These are phyloP conservation scores for Bombus sylvicola DNA, from an alignment of 1,140 invertebrate species.

Conservation along the genomic window DNA sequence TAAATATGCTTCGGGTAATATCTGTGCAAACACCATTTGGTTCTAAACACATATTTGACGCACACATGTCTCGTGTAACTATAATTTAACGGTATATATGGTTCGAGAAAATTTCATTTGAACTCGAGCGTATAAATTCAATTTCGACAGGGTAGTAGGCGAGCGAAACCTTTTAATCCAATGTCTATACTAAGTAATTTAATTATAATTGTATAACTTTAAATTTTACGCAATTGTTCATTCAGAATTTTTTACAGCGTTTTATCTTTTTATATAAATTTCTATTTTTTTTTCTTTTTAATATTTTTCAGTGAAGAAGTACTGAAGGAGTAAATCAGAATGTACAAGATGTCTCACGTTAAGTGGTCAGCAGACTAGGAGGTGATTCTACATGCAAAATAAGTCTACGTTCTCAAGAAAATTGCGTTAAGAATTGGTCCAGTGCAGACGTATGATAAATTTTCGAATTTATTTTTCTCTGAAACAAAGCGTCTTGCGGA, in stretches of 20 bases:
- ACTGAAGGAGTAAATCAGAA: too few relatives aligned
- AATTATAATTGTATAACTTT: not conserved
- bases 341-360: too few relatives aligned
- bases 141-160: not conserved
- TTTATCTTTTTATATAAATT: not conserved
- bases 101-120: not conserved
- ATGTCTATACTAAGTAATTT: not conserved
- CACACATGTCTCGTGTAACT: not conserved
- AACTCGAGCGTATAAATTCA: not conserved
- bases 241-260: not conserved
- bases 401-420: too few relatives aligned
- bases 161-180: not conserved
- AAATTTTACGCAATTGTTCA: not conserved
- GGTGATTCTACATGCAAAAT: too few relatives aligned
- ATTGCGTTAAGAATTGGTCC: too few relatives aligned
- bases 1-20: constrained; percentile 19
- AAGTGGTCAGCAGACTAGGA: too few relatives aligned
- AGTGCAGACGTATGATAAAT: too few relatives aligned
- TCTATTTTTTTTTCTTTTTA: too few relatives aligned
- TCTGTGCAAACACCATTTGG: constrained; percentile 18
- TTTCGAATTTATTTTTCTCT: too few relatives aligned
- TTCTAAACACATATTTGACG: constrained; percentile 15
- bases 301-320: too few relatives aligned
- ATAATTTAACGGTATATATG: not conserved
- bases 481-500: too few relatives aligned